Base-by-base conservation (phyloP, 2,888 invertebrate genomes). In the Anarsia innoxiella region DNA sequence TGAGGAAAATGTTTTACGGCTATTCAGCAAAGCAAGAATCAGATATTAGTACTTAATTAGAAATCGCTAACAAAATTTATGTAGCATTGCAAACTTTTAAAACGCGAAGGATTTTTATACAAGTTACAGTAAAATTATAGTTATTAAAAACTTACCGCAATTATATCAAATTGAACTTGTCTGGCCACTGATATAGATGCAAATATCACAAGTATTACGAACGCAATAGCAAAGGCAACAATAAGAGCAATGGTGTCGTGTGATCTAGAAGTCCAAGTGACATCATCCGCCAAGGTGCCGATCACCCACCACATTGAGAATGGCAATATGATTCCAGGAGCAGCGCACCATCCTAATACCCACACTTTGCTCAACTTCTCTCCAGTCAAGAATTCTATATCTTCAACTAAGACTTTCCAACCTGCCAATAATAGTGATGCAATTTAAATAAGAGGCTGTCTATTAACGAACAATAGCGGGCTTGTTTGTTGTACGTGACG, bases 301-400 rank as follows among this genome's bases (percentile, higher is more conserved):
- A 50, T 44, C 4, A 52, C 27, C 80, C 80, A 80, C 83, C 83
- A 83, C 0, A 43, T 12, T 0, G 57, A 44, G 13, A 72, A 38
- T 0, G 66, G 52, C 2, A 44, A 19, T 1, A 75, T 45, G 11
- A 72, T 39, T 0, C 53, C 62, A 0, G 72, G 65, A 0, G 61
- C 61, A 0, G 51, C 44, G 40, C 65, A 72, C 80, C 80, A 80
- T 1, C 73, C 74, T 46, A 63, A 43, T 12, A 65, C 53, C 80
- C 83, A 82, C 28, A 37, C 51, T 37, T 56, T 67, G 1, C 39
- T 23, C 2, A 80, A 33, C 1, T 56, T 45, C 1, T 44, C 44
- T 1, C 70, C 69, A 0, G 62, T 72, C 11, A 83, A 40, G 43
- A 82, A 82, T 36, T 74, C 76, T 1, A 82, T 56, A 39, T 83